Base-by-base conservation (phyloP, 1,140 invertebrate genomes). In the Euglossa dilemma region DNA sequence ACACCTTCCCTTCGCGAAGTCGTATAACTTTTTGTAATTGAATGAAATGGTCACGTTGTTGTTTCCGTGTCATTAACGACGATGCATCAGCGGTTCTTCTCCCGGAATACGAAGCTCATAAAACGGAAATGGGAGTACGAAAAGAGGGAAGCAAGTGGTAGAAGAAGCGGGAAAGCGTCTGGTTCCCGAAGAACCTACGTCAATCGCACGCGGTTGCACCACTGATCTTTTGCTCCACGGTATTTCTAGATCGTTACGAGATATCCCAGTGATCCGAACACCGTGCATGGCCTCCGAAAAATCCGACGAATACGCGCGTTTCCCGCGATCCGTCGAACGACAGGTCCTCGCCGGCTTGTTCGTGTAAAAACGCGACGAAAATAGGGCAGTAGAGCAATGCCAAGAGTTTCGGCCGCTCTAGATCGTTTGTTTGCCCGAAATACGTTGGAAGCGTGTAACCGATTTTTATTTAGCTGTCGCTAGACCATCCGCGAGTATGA, bases 231-330 rank as follows among this genome's bases (percentile, higher is more conserved):
- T 76, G 61, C 73, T 20, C 43, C 59, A 80, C 80, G 91, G 90
- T 91, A 92, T 92, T 92, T 92, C 91, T 92, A 92, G 91, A 92
- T 87, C 91, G 63, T 73, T 52, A 16, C 18, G 6, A 81, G 80
- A 76, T 81, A 81, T 81, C 16, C 47, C n/a, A 75, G 57, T 18
- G 72, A 67, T 81, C 14, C 72, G 36, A 75, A 75, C 70, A 9
- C 70, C 23, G n/a, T 73, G 47, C 28, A 70, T 25, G 67, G 57
- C 54, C 52, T 75, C n/a, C 18, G 63, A 81, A 36, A 81, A 81
- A 81, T 81, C 9, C 28, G 47, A 67, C 57, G 18, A n/a, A 81
- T 81, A 75, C 61, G 18, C 80, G 52, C 36, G 9, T 28, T 71
- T 52, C 20, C n/a, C 36, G 57, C 69, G 56, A 63, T 80, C 77